phyloP scores from a whole-genome alignment of 2,888 invertebrate species.

The Elaeidobius kamerunicus region DNA sequence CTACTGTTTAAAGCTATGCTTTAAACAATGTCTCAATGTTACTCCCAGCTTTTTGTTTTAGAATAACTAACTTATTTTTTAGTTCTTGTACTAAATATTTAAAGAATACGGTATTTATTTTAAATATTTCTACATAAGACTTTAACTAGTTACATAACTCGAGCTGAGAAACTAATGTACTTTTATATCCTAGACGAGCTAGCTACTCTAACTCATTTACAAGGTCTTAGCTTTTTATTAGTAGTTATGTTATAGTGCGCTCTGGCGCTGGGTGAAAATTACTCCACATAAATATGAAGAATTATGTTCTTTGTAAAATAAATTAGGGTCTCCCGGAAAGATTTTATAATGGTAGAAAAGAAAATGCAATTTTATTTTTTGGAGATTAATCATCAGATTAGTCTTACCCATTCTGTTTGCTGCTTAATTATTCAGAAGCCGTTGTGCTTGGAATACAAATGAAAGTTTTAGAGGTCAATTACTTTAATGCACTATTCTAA shows the following conservation, averaged over 20 bases:
- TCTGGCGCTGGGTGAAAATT: slow-evolving; percentile 18
- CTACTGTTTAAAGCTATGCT: no score
- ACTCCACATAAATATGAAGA: slow-evolving; percentile 20
- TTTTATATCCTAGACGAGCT: slow-evolving; percentile 17
- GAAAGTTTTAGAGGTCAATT: no score
- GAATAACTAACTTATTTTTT: no score
- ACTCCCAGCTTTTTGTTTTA: no score
- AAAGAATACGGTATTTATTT: no score
- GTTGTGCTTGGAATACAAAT: no score
- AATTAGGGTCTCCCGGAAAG: slow-evolving; percentile 14
- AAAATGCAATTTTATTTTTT: not conserved
- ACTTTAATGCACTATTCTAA: no score
- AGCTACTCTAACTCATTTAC: slow-evolving; percentile 17
- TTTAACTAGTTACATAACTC: no score
- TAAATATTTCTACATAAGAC: no score
- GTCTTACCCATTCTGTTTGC: not conserved
- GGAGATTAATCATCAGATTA: not conserved
- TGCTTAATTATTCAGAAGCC: not conserved
- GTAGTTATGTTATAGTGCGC: slow-evolving; percentile 19
- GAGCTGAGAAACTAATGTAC: slow-evolving; percentile 14
- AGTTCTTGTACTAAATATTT: no score
- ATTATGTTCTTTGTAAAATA: slow-evolving; percentile 22
- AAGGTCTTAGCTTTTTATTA: slow-evolving; percentile 23
- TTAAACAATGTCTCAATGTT: no score
- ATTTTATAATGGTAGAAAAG: not conserved